Base-by-base conservation (phyloP, 2,113 vertebrate genomes). In the Sylvia atricapilla region DNA sequence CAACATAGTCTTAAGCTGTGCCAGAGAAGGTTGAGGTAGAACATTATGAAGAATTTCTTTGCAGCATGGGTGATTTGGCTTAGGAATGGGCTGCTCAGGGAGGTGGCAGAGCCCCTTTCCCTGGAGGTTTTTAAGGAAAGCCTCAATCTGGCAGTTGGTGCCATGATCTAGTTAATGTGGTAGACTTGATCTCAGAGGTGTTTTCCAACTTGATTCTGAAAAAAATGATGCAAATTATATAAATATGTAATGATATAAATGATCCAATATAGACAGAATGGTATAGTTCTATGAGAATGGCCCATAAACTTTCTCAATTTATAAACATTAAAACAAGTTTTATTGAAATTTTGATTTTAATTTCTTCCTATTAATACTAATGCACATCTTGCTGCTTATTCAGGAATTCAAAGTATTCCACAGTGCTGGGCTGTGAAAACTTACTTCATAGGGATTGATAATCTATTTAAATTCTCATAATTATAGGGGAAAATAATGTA, bases 101-200 rank as follows among this genome's bases (percentile, higher is more conserved):
- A 18, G 16, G 21, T 41, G 58, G 7, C n/a, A 17, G 35, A 56
- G 7, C 7, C 21, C 13, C 17, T 25, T 28, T 56, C 11, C 6
- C 17, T 73, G 21, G 8, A 64, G 18, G 10, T 35, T 7, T 35
- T 49, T 56, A 35, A 64, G 17, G 20, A 31, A 72, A 43, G 11
- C 19, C 8, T 19, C 0, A 1, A 31, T 3, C 1, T 27, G 22
- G 6, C 43, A 33, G 21, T 49, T 1, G 0, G 50, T 49, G 30
- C 5, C 14, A 0, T 80, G 9, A 25, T 22, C 9, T 50, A 3
- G 2, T 33, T 58, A 50, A 22, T 4, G 4, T 6, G 10, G 27
- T n/a, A 28, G 50, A 58, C 12, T 73, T 41, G 4, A 16, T 66
- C 15, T 44, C 43, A 50, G 31, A 44, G 18, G 15, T 59, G 18